Evolutionary conservation across 2,113 vertebrate species (phyloP).

Genomic region (Campylomormyrus tamandua): DNA sequence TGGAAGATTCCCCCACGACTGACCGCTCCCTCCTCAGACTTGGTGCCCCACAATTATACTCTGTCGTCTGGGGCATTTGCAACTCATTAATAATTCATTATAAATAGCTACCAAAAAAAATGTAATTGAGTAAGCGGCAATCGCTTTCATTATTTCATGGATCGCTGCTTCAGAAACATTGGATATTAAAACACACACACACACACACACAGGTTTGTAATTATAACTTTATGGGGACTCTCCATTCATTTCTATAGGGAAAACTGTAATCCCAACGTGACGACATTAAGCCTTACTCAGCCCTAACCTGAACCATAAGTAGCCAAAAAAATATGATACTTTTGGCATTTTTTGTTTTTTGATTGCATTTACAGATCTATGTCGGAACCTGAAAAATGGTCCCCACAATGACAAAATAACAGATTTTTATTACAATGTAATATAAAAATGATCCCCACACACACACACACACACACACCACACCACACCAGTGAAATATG

Average conservation of each 20-base stretch:
- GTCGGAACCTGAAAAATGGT: too few species aligned
- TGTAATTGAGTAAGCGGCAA: slow-evolving; percentile 14
- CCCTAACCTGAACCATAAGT: too few species aligned
- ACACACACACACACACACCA: background rate
- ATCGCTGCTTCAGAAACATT: slow-evolving; percentile 8
- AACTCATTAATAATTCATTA: slow-evolving; percentile 29
- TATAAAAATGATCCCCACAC: background rate
- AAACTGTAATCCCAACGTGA: too few species aligned
- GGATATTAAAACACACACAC: slow-evolving; percentile 10
- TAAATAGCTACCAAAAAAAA: slow-evolving; percentile 16
- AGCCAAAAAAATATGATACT: too few species aligned
- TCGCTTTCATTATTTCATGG: slow-evolving; percentile 19
- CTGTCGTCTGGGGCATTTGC: slow-evolving; percentile 21
- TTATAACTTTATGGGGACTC: too few species aligned
- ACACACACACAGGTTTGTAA: too few species aligned
- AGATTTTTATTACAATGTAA: too few species aligned
- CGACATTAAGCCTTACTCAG: too few species aligned
- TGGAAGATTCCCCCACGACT: slow-evolving; percentile 19
- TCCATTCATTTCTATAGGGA: too few species aligned
- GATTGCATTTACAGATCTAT: too few species aligned
- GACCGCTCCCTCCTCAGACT: slow-evolving; percentile 31
- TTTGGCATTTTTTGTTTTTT: too few species aligned
- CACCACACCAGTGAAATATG: slow-evolving; percentile 11
- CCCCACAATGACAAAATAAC: too few species aligned
- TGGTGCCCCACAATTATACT: slow-evolving; percentile 29